phyloP scores from a whole-genome alignment of 1,140 invertebrate genomes.

The Amphibalanus amphitrite region DNA sequence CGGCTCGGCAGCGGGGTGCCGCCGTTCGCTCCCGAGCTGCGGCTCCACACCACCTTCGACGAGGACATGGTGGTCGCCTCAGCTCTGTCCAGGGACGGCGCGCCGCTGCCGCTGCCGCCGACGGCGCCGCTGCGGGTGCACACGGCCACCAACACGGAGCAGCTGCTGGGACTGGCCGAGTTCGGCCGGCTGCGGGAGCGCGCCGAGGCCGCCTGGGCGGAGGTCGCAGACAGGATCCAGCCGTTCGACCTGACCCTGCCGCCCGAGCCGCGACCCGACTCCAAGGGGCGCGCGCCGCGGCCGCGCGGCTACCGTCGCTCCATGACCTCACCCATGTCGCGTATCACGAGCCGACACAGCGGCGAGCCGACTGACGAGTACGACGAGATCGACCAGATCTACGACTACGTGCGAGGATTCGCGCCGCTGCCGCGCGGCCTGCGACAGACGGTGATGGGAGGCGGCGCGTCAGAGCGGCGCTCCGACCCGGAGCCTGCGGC shows the following conservation, averaged over 20 bases:
- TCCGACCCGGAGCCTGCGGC: constrained; percentile 26
- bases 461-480: constrained; percentile 25
- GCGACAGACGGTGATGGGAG: constrained; percentile 21
- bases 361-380: constrained; percentile 55
- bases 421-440: constrained; percentile 64
- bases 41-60: constrained; percentile 64
- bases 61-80: constrained; percentile 63
- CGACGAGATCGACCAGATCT: constrained; percentile 92
- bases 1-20: constrained; percentile 27
- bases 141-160: constrained; percentile 61
- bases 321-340: constrained; percentile 21
- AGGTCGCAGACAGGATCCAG: constrained; percentile 62
- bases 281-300: constrained; percentile 10
- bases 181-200: constrained; percentile 61
- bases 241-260: constrained; percentile 20
- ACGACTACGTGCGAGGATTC: constrained; percentile 83
- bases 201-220: constrained; percentile 53
- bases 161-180: constrained; percentile 55
- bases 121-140: constrained; percentile 70
- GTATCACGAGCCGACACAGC: constrained; percentile 26
- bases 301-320: constrained; percentile 24
- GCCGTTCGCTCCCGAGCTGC: constrained; percentile 62
- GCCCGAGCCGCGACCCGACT: constrained; percentile 13
- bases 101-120: constrained; percentile 58
- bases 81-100: constrained; percentile 54